Evolutionary conservation across 92 coral and sea anemone species (phyloP).

Genomic region (Bergia puertoricense): DNA sequence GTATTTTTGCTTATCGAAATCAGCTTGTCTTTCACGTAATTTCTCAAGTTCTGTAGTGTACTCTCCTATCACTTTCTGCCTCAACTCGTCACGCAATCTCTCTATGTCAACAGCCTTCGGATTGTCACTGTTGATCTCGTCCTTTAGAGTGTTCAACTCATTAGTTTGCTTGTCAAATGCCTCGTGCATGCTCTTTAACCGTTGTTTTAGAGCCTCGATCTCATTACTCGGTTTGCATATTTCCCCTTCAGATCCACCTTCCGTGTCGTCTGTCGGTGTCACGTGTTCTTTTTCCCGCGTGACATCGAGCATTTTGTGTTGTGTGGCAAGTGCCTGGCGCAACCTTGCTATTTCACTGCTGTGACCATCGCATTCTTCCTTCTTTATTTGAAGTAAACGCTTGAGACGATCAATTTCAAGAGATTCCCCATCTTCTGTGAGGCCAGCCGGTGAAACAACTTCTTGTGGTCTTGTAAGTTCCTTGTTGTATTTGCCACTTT

Average conservation of each 20-base stretch:
- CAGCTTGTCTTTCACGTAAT: constrained; percentile 16
- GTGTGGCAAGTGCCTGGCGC: not conserved
- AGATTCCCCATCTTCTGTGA: not conserved
- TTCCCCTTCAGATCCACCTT: too few species aligned
- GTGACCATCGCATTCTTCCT: not conserved
- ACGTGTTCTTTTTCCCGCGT: not conserved
- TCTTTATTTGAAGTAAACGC: not conserved
- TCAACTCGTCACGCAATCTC: not conserved
- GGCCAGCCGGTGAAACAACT: not conserved
- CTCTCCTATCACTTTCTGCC: constrained; percentile 18
- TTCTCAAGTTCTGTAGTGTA: constrained; percentile 7
- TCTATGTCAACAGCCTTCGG: not conserved
- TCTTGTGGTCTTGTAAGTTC: not conserved
- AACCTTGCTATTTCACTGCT: not conserved
- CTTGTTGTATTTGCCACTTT: not conserved
- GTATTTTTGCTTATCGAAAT: constrained; percentile 25
- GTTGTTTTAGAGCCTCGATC: not conserved
- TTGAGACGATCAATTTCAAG: not conserved
- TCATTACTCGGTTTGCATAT: not conserved
- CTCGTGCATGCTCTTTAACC: not conserved
- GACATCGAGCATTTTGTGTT: not conserved
- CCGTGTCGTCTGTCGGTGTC: too few species aligned
- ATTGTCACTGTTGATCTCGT: not conserved
- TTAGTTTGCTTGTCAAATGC: not conserved
- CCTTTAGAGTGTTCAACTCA: not conserved